Evolutionary conservation across 2,888 invertebrate genomes (phyloP).

Genomic region (Eudasyphora cyanicolor): DNA sequence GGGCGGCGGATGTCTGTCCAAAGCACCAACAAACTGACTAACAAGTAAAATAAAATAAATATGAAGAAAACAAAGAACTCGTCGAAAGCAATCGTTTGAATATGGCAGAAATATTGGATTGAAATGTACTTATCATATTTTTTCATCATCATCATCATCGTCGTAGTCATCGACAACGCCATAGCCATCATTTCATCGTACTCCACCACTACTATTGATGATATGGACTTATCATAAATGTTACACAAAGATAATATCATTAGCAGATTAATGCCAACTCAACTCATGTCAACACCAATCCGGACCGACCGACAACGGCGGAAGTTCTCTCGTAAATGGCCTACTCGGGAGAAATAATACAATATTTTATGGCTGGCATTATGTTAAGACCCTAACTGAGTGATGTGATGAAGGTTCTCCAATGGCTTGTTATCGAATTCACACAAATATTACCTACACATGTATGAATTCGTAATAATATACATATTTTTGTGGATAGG

Average conservation of each 20-base stretch:
- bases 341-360: slow-evolving; percentile 3
- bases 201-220: background rate
- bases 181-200: background rate
- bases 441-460: background rate
- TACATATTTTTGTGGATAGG: too few relatives aligned
- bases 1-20: background rate
- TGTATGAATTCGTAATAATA: too few relatives aligned
- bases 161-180: background rate
- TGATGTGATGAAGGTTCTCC: background rate
- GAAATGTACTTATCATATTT: slow-evolving; percentile 42
- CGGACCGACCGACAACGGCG: background rate
- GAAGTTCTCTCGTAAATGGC: background rate
- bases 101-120: slow-evolving; percentile 47
- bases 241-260: slow-evolving; percentile 30
- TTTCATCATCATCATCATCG: background rate
- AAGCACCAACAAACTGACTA: background rate
- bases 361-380: slow-evolving; percentile 25
- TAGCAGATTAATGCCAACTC: slow-evolving; percentile 24
- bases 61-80: slow-evolving; percentile 28
- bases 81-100: slow-evolving; percentile 50
- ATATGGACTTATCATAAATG: slow-evolving; percentile 31
- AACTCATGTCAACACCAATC: background rate
- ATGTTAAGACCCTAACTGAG: background rate
- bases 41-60: background rate
- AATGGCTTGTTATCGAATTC: background rate